Percentiles rank a stretch among this genome's conserved stretches.
Evolutionary conservation across 2,888 invertebrate genomes (phyloP).

Genomic region (Heliconius hortense): DNA sequence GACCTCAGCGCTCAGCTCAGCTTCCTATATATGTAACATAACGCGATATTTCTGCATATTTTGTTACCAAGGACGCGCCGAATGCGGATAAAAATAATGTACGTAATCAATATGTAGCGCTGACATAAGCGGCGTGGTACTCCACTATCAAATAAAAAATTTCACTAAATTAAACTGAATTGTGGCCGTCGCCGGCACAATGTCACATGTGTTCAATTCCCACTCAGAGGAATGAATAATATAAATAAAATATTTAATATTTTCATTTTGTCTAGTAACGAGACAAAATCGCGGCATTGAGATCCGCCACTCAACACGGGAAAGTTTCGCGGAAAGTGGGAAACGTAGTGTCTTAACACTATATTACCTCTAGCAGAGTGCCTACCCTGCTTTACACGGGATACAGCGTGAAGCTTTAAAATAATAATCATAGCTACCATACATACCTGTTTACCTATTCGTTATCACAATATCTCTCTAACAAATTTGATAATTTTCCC

Average conservation of each 20-base stretch:
- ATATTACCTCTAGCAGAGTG: neutral
- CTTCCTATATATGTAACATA: slow-evolving; percentile 10
- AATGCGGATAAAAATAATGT: slow-evolving; percentile 19
- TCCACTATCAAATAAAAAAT: neutral
- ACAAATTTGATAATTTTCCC: neutral
- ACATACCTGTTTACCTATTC: neutral
- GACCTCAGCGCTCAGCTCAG: neutral
- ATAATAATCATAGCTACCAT: neutral
- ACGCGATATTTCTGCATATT: slow-evolving; percentile 22
- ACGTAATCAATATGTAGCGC: slow-evolving; percentile 13
- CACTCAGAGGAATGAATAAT: too few species aligned
- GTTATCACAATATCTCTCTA: neutral
- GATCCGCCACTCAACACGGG: too few species aligned
- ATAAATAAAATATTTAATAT: too few species aligned
- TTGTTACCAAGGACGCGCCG: slow-evolving; percentile 19
- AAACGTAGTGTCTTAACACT: neutral
- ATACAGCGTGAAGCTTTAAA: neutral
- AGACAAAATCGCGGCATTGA: too few species aligned
- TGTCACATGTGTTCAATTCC: too few species aligned
- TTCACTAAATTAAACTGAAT: neutral
- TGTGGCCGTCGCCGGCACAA: neutral
- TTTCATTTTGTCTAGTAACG: too few species aligned
- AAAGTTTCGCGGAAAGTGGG: neutral
- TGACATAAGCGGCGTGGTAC: neutral
- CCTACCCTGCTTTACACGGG: neutral